phyloP scores from a whole-genome alignment of 2,797 vertebrate species.

The Notoglanidium macrostoma region DNA sequence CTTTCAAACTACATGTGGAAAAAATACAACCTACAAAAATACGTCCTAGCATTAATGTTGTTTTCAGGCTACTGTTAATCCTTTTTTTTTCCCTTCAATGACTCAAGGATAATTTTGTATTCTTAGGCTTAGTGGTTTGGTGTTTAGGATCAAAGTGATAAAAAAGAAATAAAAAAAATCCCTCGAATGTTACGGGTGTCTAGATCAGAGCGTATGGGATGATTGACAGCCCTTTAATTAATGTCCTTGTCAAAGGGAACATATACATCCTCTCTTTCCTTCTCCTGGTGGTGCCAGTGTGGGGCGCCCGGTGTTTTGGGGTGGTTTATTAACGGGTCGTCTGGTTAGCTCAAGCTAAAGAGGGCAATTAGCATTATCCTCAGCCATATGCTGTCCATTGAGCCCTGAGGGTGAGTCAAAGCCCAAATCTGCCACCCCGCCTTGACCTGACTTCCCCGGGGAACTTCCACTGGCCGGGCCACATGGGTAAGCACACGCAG shows the following conservation, averaged over 20 bases:
- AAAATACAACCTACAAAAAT: background rate
- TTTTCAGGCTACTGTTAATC: background rate
- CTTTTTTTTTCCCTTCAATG: background rate
- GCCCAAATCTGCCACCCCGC: constrained; percentile 67
- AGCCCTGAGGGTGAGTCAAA: constrained; percentile 74
- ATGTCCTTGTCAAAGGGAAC: constrained; percentile 73
- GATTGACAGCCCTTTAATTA: constrained; percentile 79
- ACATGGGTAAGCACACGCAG: constrained; percentile 71
- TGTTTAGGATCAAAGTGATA: constrained; percentile 10
- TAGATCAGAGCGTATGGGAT: constrained; percentile 52
- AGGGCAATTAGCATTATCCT: constrained; percentile 82
- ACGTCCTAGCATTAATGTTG: background rate
- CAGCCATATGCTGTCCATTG: constrained; percentile 82
- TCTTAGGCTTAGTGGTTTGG: background rate
- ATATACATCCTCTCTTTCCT: constrained; percentile 64
- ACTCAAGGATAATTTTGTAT: background rate
- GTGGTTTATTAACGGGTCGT: constrained; percentile 80
- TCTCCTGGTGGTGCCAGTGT: constrained; percentile 55
- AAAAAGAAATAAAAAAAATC: background rate
- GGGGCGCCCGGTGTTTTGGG: constrained; percentile 71
- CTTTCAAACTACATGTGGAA: background rate
- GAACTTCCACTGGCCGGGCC: constrained; percentile 71
- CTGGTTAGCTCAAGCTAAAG: constrained; percentile 78
- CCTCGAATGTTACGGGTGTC: constrained; percentile 6
- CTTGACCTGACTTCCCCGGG: constrained; percentile 79